These are phyloP conservation scores for Ecliptopera silaceata DNA, from an alignment of 2,888 invertebrate species.

Conservation along the genomic window DNA sequence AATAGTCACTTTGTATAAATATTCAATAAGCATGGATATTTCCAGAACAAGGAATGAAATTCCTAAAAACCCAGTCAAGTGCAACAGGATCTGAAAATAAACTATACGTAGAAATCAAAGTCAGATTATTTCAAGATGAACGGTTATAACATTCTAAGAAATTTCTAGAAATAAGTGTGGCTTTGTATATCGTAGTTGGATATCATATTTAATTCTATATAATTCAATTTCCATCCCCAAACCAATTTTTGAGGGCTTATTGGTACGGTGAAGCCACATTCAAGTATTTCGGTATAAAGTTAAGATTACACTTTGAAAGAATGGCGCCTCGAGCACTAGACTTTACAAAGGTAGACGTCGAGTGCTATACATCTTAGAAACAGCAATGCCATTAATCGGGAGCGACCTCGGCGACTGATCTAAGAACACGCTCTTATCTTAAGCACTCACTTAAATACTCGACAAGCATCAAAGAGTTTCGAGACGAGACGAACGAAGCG, in stretches of 20 bases:
- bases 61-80: neutral
- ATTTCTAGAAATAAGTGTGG: constrained; percentile 2
- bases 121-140: neutral
- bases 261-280: neutral
- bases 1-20: too few relatives aligned
- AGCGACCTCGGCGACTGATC: constrained; percentile 55
- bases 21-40: too few relatives aligned
- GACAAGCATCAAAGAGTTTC: constrained; percentile 62
- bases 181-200: neutral
- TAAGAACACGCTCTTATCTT: constrained; percentile 51
- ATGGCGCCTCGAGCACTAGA: constrained; percentile 15
- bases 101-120: neutral
- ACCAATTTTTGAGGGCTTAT: too few relatives aligned
- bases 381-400: constrained; percentile 64
- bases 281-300: neutral
- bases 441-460: constrained; percentile 69
- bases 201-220: neutral
- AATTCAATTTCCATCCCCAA: neutral
- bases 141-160: neutral
- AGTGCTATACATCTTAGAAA: constrained; percentile 55
- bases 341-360: constrained; percentile 31
- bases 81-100: constrained; percentile 1
- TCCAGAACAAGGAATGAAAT: neutral
- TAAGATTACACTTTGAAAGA: constrained; percentile 15
- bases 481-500: constrained; percentile 39